Base-by-base conservation (phyloP, 2,888 invertebrate species). In the Morpho achilles region DNA sequence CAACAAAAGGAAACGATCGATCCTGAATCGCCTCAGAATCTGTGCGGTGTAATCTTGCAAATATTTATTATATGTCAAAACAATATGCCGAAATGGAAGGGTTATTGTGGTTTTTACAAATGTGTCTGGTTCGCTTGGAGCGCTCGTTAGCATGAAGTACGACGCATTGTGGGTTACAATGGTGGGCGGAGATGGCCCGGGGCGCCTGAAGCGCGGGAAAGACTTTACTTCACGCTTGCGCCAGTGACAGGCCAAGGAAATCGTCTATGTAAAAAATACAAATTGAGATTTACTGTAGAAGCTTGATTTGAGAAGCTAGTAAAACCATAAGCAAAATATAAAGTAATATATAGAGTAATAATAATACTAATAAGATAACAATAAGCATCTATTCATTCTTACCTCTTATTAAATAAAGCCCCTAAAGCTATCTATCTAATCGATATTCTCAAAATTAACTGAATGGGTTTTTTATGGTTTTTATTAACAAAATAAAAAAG, bases 1-100 rank as follows among this genome's bases (percentile, higher is more conserved):
- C 73, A 44, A 39, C 45, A 45, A 39, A 52, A 10, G 52, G 45
- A 45, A 45, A 45, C 52, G 44, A 81, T 80, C 87, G 77, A 78
- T 80, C 77, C 78, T 76, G 76, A 80, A 82, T 87, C 87, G 73
- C 73, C 66, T 75, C 83, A 83, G 87, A 88, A 87, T 86, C 74
- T 66, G 77, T 73, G 69, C 76, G 74, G 79, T 77, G 79, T 80
- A 85, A 88, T 89, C 87, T 83, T 74, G 75, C 87, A 89, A 89
- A 89, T 89, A 90, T 90, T 90, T 90, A 90, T 90, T 89, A 84
- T 89, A 89, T 88, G 90, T 89, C 90, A 89, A 90, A 89, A 89
- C 88, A 88, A 90, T 90, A 90, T 88, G 87, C 88, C 90, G 84
- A 89, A 89, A 89, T 83, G 85, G 79, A 82, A 81, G 81, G 84